Base-by-base conservation (phyloP, 2,888 invertebrate species). In the Caprella mutica region DNA sequence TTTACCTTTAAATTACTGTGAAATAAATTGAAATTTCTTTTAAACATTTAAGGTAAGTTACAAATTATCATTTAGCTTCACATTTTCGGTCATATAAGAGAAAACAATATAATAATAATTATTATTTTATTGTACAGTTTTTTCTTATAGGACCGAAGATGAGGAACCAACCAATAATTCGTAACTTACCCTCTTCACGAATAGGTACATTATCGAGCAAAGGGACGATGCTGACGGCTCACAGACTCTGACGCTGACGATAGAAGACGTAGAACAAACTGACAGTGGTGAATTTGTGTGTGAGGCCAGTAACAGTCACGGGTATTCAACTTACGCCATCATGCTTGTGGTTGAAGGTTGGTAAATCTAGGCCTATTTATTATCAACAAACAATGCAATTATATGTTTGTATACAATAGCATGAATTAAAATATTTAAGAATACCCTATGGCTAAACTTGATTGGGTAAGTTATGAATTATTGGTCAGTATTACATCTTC, bases 221-320 rank as follows among this genome's bases (percentile, higher is more conserved):
- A 19, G 29, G 3, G 48, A 48, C 5, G 23, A 14, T 21, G 48
- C 29, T 5, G 48, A 17, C 29, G 48, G 48, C 1, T 19, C 29
- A 27, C 29, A 30, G 29, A 17, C 26, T 9, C 29, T 30, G 8
- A 9, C 19, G 8, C 48, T 48, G 6, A 48, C 48, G 29, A 48
- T 48, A 27, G 48, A 48, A 30, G 3, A 23, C 19, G 48, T 48
- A 6, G 23, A 17, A 27, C 48, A 30, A 19, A n/a, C n/a, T 19
- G 63, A 63, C 50, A 59, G 59, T 9, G 63, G 59, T 2, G 51
- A 52, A 5, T 63, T 52, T 39, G 46, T 55, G 2, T 63, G 63
- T 44, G 55, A 57, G 12, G 63, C 63, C 19, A 42, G 57, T 24
- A 63, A 59, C 57, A 40, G 42, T 1, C 63, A 63, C 38, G 63